These are phyloP conservation scores for Clunio marinus DNA, from an alignment of 2,888 invertebrate genomes.

Conservation along the genomic window DNA sequence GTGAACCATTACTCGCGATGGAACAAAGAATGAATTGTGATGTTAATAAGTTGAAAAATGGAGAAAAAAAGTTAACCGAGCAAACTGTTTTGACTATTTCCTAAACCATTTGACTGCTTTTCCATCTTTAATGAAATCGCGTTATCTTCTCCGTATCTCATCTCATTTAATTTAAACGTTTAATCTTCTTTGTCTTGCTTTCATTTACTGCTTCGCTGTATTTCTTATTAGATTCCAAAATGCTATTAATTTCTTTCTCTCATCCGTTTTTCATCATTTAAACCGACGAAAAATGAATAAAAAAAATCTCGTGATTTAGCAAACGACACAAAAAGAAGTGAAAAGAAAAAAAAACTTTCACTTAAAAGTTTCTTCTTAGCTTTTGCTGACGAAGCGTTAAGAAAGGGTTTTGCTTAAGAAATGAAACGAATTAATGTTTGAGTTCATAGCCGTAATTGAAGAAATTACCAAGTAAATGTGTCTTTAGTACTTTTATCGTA, in stretches of 20 bases:
- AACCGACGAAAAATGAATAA: too few species aligned
- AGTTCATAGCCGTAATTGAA: neutral
- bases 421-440: neutral
- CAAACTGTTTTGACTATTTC: neutral
- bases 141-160: neutral
- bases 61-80: too few species aligned
- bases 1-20: neutral
- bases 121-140: neutral
- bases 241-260: neutral
- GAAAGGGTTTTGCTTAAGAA: neutral
- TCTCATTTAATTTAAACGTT: constrained; percentile 7
- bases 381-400: neutral
- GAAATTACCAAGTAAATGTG: too few species aligned
- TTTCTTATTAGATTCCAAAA: neutral
- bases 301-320: neutral
- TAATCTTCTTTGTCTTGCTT: neutral
- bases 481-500: too few species aligned
- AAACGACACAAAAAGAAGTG: neutral
- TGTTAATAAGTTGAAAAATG: neutral
- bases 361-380: constrained; percentile 12
- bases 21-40: neutral
- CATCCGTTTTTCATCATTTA: neutral
- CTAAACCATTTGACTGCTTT: neutral
- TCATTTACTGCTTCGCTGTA: neutral
- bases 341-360: constrained; percentile 18